Percentiles rank a stretch among this genome's conserved stretches.
These are phyloP conservation scores for Ceriagrion tenellum DNA, from an alignment of 2,888 invertebrate species.

Conservation along the genomic window DNA sequence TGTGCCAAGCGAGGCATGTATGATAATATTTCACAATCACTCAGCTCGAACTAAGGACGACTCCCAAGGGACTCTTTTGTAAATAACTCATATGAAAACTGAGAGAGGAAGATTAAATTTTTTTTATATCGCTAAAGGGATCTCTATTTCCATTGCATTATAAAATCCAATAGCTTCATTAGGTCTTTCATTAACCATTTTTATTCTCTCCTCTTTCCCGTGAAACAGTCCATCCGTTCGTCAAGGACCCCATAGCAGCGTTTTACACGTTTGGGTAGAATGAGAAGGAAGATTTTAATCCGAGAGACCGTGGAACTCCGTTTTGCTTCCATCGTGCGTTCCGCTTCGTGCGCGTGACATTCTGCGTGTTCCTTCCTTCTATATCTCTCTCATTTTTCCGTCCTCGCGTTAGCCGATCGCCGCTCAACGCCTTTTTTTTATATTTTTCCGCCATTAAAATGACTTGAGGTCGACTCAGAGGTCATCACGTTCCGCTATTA, in stretches of 20 bases:
- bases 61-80: not conserved
- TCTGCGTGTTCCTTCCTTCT: not conserved
- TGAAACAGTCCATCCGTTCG: not conserved
- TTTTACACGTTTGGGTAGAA: not conserved
- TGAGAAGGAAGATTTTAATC: constrained; percentile 2
- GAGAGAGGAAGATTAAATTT: not conserved
- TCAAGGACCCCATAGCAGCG: not conserved
- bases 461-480: constrained; percentile 20
- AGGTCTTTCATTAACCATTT: constrained; percentile 46
- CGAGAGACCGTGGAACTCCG: not conserved
- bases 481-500: constrained; percentile 46
- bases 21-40: not conserved
- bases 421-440: constrained; percentile 1
- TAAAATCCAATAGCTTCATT: constrained; percentile 28
- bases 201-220: not conserved
- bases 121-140: not conserved
- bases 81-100: not conserved
- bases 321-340: constrained; percentile 1
- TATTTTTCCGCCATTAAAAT: not conserved
- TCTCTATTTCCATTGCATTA: constrained; percentile 1
- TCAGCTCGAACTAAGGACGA: not conserved
- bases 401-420: constrained; percentile 2
- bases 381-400: not conserved
- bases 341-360: constrained; percentile 25
- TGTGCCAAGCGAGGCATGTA: not conserved